Evolutionary conservation across 2,113 vertebrate genomes (phyloP).

Genomic region (Halichoerus grypus): DNA sequence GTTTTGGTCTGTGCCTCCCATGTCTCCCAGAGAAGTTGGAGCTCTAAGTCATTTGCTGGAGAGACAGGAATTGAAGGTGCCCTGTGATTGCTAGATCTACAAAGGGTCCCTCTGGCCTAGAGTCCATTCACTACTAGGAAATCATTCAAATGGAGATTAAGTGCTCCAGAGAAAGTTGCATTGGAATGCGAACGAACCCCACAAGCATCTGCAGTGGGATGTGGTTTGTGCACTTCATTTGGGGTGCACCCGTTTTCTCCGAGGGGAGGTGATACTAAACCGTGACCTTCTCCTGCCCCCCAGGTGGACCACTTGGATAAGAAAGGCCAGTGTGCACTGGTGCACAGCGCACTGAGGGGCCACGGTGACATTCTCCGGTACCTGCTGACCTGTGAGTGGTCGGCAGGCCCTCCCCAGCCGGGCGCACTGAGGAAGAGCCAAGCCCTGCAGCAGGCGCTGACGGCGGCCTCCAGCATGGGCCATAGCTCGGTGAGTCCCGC

Average conservation of each 20-base stretch:
- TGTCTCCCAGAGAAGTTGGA: neutral
- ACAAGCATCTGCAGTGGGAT: fast-evolving
- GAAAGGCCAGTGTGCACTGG: conserved; percentile 96
- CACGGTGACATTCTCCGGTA: conserved; percentile 93
- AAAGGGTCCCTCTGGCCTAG: neutral
- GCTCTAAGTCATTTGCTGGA: neutral
- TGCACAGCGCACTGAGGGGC: conserved; percentile 95
- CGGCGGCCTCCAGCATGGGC: conserved; percentile 97
- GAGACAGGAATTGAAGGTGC: too few species aligned
- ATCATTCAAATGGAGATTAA: neutral
- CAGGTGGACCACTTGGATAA: conserved; percentile 96
- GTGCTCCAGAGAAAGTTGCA: neutral
- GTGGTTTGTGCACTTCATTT: neutral
- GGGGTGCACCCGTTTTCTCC: neutral
- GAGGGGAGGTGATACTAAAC: neutral
- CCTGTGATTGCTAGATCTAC: neutral
- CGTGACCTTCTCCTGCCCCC: neutral
- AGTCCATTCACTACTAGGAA: neutral
- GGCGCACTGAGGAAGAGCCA: conserved; percentile 90
- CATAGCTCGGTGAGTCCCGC: conserved; percentile 91
- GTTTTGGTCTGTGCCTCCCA: neutral
- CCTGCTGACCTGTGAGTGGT: conserved; percentile 92
- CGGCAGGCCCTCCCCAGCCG: conserved; percentile 86
- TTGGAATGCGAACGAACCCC: neutral
- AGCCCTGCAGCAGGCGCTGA: conserved; percentile 95